Percentiles rank a stretch among this genome's conserved stretches.
Conservation (phyloP, 2,113 vertebrate species). For the Okapia johnstoni region DNA sequence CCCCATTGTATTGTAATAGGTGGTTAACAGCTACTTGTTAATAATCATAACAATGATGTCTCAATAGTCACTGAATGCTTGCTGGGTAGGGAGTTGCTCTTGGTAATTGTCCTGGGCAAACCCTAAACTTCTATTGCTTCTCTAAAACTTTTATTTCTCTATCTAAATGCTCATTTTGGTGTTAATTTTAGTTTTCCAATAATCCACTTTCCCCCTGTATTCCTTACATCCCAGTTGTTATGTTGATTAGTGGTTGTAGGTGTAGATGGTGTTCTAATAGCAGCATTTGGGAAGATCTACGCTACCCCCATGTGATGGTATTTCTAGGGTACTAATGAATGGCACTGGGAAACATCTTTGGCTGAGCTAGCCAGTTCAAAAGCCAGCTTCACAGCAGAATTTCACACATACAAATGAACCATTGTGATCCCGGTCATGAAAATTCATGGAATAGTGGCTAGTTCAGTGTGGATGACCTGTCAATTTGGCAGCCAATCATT, state of each 20-base stretch:
- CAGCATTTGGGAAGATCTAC: not conserved
- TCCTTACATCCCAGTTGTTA: not conserved
- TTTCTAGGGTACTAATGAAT: slow-evolving; percentile 28
- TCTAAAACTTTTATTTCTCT: not conserved
- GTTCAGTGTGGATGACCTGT: slow-evolving; percentile 75
- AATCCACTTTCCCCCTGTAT: not conserved
- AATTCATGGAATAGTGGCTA: slow-evolving; percentile 74
- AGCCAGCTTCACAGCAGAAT: slow-evolving; percentile 75
- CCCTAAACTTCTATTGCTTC: not conserved
- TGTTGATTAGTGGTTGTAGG: not conserved
- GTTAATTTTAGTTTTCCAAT: not conserved
- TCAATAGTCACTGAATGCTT: not conserved
- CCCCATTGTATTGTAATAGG: not conserved
- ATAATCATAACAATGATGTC: not conserved
- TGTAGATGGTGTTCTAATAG: not conserved
- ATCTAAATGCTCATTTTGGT: not conserved
- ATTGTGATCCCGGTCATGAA: slow-evolving; percentile 74
- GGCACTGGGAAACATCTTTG: slow-evolving; percentile 53
- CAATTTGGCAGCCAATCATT: slow-evolving; percentile 74
- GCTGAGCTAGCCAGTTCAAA: slow-evolving; percentile 67
- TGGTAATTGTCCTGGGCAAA: not conserved
- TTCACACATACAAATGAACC: slow-evolving; percentile 77
- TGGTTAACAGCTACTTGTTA: not conserved
- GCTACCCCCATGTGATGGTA: slow-evolving; percentile 30
- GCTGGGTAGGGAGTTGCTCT: not conserved